These are phyloP conservation scores for Diloba caeruleocephala DNA, from an alignment of 2,888 invertebrate genomes.

Conservation along the genomic window DNA sequence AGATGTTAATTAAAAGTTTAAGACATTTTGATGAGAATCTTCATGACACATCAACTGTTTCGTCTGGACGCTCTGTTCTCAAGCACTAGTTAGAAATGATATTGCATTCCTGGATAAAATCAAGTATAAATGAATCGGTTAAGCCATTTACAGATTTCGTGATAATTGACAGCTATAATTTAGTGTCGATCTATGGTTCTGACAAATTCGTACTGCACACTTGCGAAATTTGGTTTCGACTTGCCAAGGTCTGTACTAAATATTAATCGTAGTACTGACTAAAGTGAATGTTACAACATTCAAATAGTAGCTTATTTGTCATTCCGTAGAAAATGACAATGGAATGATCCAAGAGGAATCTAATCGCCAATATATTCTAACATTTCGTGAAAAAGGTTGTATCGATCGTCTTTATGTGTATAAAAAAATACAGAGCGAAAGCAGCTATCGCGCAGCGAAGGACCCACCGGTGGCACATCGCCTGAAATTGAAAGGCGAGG, in stretches of 20 bases:
- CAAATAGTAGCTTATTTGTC: conserved; percentile 35
- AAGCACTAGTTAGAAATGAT: conserved; percentile 15
- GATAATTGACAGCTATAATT: conserved; percentile 60
- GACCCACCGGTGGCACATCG: too few relatives aligned
- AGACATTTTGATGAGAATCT: conserved; percentile 16
- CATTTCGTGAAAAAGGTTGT: too few relatives aligned
- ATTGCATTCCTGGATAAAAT: conserved; percentile 35
- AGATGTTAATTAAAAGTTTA: conserved; percentile 38
- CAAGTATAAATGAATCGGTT: conserved; percentile 50
- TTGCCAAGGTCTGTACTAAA: conserved; percentile 52
- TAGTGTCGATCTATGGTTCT: conserved; percentile 48
- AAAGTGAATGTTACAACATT: conserved; percentile 50
- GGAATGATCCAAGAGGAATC: conserved; percentile 8
- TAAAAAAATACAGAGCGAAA: too few relatives aligned
- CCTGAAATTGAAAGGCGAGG: too few relatives aligned
- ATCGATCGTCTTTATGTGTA: too few relatives aligned
- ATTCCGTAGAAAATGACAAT: conserved; percentile 18
- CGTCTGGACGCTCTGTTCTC: conserved; percentile 19
- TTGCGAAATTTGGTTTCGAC: conserved; percentile 50
- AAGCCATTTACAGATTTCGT: conserved; percentile 40
- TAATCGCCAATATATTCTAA: background rate
- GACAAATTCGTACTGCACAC: conserved; percentile 45
- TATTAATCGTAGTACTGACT: conserved; percentile 33
- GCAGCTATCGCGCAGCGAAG: too few relatives aligned
- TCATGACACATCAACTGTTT: conserved; percentile 10